Base-by-base conservation (phyloP, 2,113 vertebrate species). In the Siniperca knerii region DNA sequence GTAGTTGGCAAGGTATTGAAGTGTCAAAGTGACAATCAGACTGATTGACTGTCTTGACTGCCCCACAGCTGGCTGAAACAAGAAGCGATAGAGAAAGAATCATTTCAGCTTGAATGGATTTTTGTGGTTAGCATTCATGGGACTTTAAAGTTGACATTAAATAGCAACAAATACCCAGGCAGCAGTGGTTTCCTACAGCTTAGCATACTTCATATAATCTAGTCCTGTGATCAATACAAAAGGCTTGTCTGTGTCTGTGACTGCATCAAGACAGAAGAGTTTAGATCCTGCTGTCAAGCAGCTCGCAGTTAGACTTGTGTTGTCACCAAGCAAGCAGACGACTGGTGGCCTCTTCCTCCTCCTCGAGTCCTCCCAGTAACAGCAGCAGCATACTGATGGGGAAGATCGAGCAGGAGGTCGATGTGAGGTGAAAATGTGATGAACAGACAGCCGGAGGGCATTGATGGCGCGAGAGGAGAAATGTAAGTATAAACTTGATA, bases 321-420 rank as follows among this genome's bases (percentile, higher is more conserved):
- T 77, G 83, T 73, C 85, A 82, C 55, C 1, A 20, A 80, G 12
- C 13, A 21, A 81, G 75, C 75, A 77, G 80, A 71, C 16, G 13
- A 84, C 52, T 48, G 46, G 67, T 54, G 68, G 40, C 62, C 52
- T 48, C 57, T 21, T 74, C 67, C 37, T 46, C 62, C 66, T 75
- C 76, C 60, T 20, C 12, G 65, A 67, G 69, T 70, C 65, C 15
- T 69, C 48, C 20, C 8, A 33, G 74, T 25, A 65, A 62, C 62
- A 6, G 69, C 72, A 35, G 33, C 42, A 21, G 88, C 87, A 92
- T 92, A 89, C 84, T 81, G 88, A 92, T 82, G 67, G 71, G 75
- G 13, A 46, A 58, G 58, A 80, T 48, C 21, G 11, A 74, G 73
- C 29, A 1, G 64, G 54, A 64, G 82, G 84, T 82, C 70, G 55